Evolutionary conservation across 1,140 invertebrate genomes (phyloP).

Genomic region (Oryctes rhinoceros): DNA sequence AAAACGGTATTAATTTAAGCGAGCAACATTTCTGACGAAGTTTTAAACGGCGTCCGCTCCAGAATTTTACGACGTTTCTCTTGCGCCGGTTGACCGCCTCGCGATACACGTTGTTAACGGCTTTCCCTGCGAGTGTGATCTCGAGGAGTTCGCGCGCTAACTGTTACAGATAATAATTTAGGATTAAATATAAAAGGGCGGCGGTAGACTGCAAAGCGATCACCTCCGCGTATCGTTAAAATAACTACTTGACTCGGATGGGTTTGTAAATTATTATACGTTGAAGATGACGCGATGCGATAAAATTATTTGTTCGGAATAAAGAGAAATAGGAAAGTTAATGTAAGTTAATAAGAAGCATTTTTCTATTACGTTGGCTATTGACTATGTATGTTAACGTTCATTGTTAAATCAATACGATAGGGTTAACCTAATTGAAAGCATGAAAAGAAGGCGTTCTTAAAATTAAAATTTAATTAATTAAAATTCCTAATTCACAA

Average conservation of each 20-base stretch:
- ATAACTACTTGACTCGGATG: neutral
- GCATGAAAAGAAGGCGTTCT: too few relatives aligned
- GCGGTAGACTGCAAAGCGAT: neutral
- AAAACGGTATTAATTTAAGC: constrained; percentile 15
- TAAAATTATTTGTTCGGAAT: neutral
- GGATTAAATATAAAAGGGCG: neutral
- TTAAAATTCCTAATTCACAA: too few relatives aligned
- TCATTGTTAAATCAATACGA: too few relatives aligned
- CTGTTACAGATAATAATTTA: constrained; percentile 4
- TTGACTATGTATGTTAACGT: too few relatives aligned
- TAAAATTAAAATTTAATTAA: too few relatives aligned
- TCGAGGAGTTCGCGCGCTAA: neutral
- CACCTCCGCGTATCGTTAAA: neutral
- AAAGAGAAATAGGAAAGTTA: neutral
- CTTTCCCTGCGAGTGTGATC: constrained; percentile 3
- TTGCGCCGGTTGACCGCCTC: neutral
- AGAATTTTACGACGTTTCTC: neutral
- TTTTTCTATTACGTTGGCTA: too few relatives aligned
- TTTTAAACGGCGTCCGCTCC: neutral
- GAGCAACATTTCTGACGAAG: neutral
- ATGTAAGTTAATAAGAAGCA: too few relatives aligned
- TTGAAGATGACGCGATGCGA: neutral
- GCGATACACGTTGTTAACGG: neutral
- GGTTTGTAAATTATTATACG: neutral
- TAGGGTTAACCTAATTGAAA: too few relatives aligned